Evolutionary conservation across 2,888 invertebrate species (phyloP), one percentile per base, ranked within the genome.

Genomic region (Dolichopus griseipennis): DNA sequence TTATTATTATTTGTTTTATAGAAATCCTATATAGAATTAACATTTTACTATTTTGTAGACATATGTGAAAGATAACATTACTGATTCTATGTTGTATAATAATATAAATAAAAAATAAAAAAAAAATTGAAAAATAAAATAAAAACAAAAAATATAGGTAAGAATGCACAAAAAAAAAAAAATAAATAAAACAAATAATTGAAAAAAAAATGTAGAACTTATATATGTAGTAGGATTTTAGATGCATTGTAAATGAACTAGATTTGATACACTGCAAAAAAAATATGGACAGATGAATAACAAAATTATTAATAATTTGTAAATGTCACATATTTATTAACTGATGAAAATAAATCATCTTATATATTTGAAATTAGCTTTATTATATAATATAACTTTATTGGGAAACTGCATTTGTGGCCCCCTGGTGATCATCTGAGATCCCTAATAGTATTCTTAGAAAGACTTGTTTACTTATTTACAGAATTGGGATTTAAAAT

Each of bases 11-110:
- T 41, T 41, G 2, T 52, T 52, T 18, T 52, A 52, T 52, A 52
- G 52, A 52, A 52, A 52, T 52, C 52, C 52, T 52, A 52, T 52
- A 52, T 52, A 52, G 52, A 52, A 52, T 52, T 52, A 52, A 52
- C 15, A 52, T 52, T 52, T 12, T 52, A 18, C 18, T 52, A 18
- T 52, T n/a, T 18, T 52, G 15, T 15, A 52, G n/a, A 52, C 15
- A 52, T 52, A 52, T 52, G n/a, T 52, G 18, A 52, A 12, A 52
- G 52, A 52, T 52, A 52, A 52, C 15, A 52, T 15, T 52, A 52
- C 52, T n/a, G 15, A 52, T 27, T 27, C 27, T 27, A 27, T 27
- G 27, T 27, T 27, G 5, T 52, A 52, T 52, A 52, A 2, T n/a
- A n/a, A n/a, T n/a, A 9, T 41, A 41, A 9, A 6, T 6, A 6